These are phyloP conservation scores for Ivindomyrus marchei DNA, from an alignment of 2,113 vertebrate genomes.

Conservation along the genomic window DNA sequence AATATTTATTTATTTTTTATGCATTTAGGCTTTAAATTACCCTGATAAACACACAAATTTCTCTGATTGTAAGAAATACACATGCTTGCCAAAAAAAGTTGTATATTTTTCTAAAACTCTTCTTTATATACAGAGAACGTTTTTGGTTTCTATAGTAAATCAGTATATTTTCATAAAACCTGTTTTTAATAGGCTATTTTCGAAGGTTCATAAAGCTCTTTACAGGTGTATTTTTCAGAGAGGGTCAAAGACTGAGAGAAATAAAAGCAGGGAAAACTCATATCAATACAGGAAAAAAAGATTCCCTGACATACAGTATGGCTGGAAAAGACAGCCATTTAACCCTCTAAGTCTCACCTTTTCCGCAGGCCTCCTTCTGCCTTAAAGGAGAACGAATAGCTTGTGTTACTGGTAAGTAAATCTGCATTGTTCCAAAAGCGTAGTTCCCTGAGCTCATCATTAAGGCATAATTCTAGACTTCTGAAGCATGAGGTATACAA, in stretches of 20 bases:
- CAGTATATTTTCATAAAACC: neutral
- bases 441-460: neutral
- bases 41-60: neutral
- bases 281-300: neutral
- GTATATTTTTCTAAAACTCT: neutral
- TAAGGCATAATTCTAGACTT: neutral
- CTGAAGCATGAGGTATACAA: neutral
- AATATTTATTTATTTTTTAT: neutral
- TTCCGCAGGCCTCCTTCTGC: neutral
- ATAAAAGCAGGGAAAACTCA: neutral
- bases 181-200: neutral
- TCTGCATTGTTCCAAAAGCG: neutral
- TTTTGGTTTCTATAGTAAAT: neutral
- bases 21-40: neutral
- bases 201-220: neutral
- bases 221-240: neutral
- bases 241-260: neutral
- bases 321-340: neutral
- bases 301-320: neutral
- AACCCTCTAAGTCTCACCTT: neutral
- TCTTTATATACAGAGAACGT: neutral
- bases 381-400: neutral
- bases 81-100: neutral
- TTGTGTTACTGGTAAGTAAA: neutral
- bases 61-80: neutral